Conservation (phyloP, 2,888 invertebrate genomes). For the Sphecodes monilicornis region DNA sequence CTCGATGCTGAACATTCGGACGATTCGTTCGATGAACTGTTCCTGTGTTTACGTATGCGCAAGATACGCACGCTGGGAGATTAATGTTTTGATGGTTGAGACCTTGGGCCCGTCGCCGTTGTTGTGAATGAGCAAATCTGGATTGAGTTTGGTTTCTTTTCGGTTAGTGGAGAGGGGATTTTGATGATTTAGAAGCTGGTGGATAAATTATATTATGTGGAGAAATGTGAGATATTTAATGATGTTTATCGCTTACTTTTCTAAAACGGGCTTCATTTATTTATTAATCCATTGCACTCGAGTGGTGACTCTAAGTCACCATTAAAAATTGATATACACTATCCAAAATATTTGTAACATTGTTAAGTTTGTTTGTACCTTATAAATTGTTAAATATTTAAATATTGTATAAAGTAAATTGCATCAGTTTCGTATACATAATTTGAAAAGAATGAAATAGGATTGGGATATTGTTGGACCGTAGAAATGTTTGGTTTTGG, state of each 20-base stretch:
- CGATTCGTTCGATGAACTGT: constrained; percentile 50
- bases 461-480: too few relatives aligned
- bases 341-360: too few relatives aligned
- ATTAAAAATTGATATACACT: too few relatives aligned
- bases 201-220: not conserved
- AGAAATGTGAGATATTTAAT: not conserved
- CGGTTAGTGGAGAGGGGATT: not conserved
- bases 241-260: not conserved
- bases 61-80: not conserved
- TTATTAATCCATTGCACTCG: too few relatives aligned
- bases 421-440: too few relatives aligned
- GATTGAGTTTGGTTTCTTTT: not conserved
- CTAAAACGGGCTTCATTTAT: too few relatives aligned
- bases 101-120: not conserved
- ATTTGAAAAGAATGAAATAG: too few relatives aligned
- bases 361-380: too few relatives aligned
- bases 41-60: constrained; percentile 36
- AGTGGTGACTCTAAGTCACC: too few relatives aligned
- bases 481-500: too few relatives aligned
- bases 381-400: too few relatives aligned
- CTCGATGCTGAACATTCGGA: not conserved
- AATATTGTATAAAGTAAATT: too few relatives aligned
- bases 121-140: not conserved
- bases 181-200: not conserved
- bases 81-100: not conserved